Evolutionary conservation across 1,140 invertebrate genomes (phyloP), one percentile per base, ranked within the genome.

Genomic region (Drosophila sechellia): DNA sequence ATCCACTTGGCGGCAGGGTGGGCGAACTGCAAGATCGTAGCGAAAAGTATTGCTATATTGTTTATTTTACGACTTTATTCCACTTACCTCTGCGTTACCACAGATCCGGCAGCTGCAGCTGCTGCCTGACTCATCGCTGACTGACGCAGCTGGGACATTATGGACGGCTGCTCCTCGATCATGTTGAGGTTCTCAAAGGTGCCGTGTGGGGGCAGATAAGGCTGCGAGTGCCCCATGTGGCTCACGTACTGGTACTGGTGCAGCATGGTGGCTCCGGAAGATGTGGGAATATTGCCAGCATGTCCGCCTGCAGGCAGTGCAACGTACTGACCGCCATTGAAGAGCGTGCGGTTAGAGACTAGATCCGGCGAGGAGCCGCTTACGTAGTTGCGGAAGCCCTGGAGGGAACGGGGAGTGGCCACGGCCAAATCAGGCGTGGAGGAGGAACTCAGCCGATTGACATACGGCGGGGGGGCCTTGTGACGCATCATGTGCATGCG

Each of bases 391-490:
- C 94, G 94, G 68, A 94, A 94, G 0, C 93, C 93, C 25, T 91
- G 76, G 34, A 92, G 11, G 1, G 87, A 75, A 27, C 93, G 87
- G 49, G 94, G 94, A 31, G 94, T 94, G 4, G 95, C 95, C 12
- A 95, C 94, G 0, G 96, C 96, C 54, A 97, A 92, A 92, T 97
- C 96, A 1, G 96, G 97, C 0, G 96, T 97, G 6, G 96, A 96
- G 72, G 95, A 95, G 43, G 95, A 96, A 66, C 95, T 96, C 20
- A 95, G 93, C 3, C 95, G 93, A 79, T 94, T 94, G 0, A 95
- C 94, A 92, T 97, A 97, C 0, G 97, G 96, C 0, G 96, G 96
- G 0, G 96, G 97, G 0, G 95, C 96, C 92, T 97, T 97, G 85
- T 96, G 93, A 76, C 96, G 95, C 46, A 96, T 93, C 76, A 95